Evolutionary conservation across 2,113 vertebrate genomes (phyloP).

Genomic region (Bagarius yarrelli): DNA sequence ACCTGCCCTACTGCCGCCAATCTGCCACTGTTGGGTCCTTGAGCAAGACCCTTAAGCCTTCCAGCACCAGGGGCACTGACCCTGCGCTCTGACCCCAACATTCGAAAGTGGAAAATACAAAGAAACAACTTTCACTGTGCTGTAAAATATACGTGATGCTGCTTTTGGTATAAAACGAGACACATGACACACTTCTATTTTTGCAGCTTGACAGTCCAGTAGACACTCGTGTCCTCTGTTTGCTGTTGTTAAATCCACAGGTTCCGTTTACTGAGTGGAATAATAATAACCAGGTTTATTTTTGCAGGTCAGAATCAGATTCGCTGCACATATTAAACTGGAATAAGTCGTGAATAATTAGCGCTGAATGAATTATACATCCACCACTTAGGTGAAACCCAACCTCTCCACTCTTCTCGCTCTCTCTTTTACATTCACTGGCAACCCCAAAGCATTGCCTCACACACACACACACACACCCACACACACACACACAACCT

Average conservation of each 20-base stretch:
- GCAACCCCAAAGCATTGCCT: constrained; percentile 34
- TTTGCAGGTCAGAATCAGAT: constrained; percentile 19
- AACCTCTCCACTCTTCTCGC: constrained; percentile 48
- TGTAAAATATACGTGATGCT: too few relatives aligned
- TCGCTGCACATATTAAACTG: constrained; percentile 3
- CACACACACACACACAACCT: constrained; percentile 1
- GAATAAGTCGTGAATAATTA: constrained; percentile 42
- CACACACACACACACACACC: neutral
- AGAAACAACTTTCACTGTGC: too few relatives aligned
- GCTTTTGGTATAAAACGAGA: too few relatives aligned
- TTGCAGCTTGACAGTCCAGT: neutral
- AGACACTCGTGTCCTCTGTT: neutral
- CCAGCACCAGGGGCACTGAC: too few relatives aligned
- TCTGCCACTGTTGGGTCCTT: too few relatives aligned
- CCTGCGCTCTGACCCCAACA: too few relatives aligned
- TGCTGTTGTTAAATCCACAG: neutral
- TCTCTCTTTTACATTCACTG: constrained; percentile 55
- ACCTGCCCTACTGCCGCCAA: too few relatives aligned
- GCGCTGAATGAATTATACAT: constrained; percentile 55
- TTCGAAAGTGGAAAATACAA: too few relatives aligned
- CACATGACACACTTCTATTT: too few relatives aligned
- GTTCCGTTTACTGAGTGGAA: neutral
- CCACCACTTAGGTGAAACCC: constrained; percentile 51
- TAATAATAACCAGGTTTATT: neutral
- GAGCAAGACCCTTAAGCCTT: too few relatives aligned